A percentile compares a stretch with the other conserved stretches of the same genome.
Conservation (phyloP, 2,113 vertebrate genomes). For the Hippotragus niger region DNA sequence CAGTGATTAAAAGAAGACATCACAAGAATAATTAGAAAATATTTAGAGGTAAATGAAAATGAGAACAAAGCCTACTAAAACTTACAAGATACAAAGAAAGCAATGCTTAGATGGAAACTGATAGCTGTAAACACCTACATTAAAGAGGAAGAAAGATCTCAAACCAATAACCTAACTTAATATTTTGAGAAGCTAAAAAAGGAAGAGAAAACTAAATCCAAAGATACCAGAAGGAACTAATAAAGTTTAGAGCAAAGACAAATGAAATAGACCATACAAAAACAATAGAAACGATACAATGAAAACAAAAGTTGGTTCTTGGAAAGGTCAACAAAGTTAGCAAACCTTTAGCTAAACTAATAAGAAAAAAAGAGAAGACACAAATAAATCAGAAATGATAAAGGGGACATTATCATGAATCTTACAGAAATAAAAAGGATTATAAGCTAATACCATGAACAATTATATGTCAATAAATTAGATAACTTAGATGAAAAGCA, state of each 20-base stretch:
- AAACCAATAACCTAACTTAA: neutral
- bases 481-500: neutral
- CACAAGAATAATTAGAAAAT: neutral
- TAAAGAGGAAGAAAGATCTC: neutral
- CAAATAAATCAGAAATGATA: neutral
- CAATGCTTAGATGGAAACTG: neutral
- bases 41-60: neutral
- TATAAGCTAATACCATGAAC: neutral
- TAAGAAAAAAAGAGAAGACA: neutral
- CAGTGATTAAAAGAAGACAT: neutral
- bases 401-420: neutral
- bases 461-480: neutral
- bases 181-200: neutral
- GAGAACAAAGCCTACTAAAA: neutral
- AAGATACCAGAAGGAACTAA: neutral
- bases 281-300: neutral
- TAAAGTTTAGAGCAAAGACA: neutral
- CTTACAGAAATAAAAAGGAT: neutral
- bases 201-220: neutral
- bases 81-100: neutral
- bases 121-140: neutral
- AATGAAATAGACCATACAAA: neutral
- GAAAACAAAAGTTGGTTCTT: neutral
- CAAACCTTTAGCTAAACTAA: neutral
- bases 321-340: neutral